These are phyloP conservation scores for Spheniscus humboldti DNA, from an alignment of 2,797 vertebrate species.

Conservation along the genomic window DNA sequence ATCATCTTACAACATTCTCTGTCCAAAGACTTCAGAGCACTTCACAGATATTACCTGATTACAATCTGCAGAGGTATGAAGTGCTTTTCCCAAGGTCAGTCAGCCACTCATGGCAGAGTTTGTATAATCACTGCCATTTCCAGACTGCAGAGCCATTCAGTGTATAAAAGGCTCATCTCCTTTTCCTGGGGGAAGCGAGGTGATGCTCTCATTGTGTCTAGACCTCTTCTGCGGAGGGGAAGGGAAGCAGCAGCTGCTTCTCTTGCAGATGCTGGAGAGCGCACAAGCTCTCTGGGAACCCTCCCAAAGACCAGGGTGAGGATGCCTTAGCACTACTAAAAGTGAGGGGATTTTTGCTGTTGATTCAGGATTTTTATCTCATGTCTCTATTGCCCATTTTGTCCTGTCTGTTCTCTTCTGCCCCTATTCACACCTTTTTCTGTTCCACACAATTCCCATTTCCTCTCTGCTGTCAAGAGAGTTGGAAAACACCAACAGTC, in stretches of 20 bases:
- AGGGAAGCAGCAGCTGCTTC: not conserved
- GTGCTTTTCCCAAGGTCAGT: not conserved
- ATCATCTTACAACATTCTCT: not conserved
- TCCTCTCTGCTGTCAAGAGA: not conserved
- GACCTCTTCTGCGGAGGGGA: not conserved
- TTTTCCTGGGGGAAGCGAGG: not conserved
- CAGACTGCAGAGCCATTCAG: not conserved
- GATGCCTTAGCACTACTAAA: not conserved
- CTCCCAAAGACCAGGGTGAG: not conserved
- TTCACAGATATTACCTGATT: not conserved
- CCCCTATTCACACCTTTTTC: not conserved
- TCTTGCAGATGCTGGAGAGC: not conserved
- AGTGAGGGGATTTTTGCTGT: not conserved
- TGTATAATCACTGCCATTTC: not conserved
- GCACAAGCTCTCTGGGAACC: not conserved
- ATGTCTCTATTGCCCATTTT: accelerated
- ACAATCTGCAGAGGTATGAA: not conserved
- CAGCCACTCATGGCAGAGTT: not conserved
- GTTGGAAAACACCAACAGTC: not conserved
- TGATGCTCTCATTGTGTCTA: not conserved
- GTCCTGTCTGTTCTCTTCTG: not conserved
- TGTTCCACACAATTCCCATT: not conserved
- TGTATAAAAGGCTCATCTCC: not conserved
- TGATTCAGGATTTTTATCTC: not conserved
- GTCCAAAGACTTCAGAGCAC: not conserved